Evolutionary conservation across 53 echinoderm and acorn worm genomes (phyloP), one percentile per base, ranked within the genome.

Genomic region (Paracentrotus lividus): DNA sequence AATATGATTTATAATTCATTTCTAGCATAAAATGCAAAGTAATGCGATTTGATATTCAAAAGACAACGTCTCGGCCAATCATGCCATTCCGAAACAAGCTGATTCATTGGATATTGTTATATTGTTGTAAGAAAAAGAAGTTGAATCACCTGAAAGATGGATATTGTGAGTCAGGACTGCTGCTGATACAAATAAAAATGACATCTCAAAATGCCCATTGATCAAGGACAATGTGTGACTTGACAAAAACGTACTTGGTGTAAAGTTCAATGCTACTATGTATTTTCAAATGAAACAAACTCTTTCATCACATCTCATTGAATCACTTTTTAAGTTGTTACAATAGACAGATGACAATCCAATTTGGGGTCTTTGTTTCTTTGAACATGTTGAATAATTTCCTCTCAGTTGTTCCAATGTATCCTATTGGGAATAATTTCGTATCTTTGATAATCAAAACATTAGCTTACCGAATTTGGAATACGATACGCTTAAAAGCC

Each of bases 151-250:
- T 40, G 16, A 5, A 72, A 72, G 36, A 38, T 72, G 40, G 40
- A 72, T 16, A 72, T 72, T 38, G 38, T 72, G 72, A 72, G 72
- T 72, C 72, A 72, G 72, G 20, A 20, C 14, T 72, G 36, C 72
- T 72, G 40, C 72, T 20, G 15, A 72, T 36, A 72, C 72, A 72
- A 69, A 69, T 40, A 0, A 72, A 72, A 38, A 40, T 72, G 72
- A 72, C 72, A 72, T 36, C 38, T 72, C 13, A 64, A 14, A 18
- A 72, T 40, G 72, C 72, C 72, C 72, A 72, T 36, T 72, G 72
- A 20, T 72, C 72, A 40, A 72, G 72, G 72, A 36, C 72, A 21
- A 3, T 15, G 4, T 18, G 20, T 72, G 72, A 72, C 72, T 72
- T 38, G 0, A 8, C 69, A 36, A 34, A 36, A 36, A 20, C 0